A percentile compares a stretch with the other conserved stretches of the same genome.
Evolutionary conservation across 2,113 vertebrate species (phyloP).

Genomic region (Limanda limanda): DNA sequence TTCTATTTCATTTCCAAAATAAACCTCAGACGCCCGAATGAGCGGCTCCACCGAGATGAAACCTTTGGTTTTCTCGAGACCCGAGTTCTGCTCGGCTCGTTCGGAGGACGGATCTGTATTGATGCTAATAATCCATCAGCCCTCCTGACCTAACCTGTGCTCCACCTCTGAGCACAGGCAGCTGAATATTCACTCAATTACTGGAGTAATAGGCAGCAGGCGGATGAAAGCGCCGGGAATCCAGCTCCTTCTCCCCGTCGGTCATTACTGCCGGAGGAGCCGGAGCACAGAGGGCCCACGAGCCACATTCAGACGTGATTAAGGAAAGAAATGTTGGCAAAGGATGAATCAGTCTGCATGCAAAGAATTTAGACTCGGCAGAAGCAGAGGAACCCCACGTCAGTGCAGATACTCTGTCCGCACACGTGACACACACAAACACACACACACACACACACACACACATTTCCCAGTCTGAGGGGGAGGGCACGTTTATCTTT

Average conservation of each 20-base stretch:
- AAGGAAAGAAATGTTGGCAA: conserved; percentile 13
- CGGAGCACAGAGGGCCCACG: conserved; percentile 20
- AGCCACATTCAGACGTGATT: conserved; percentile 56
- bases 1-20: background rate
- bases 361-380: conserved; percentile 31
- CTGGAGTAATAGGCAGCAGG: conserved; percentile 47
- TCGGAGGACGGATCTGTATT: conserved; percentile 11
- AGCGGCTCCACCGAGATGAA: background rate
- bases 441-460: conserved; percentile 19
- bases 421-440: conserved; percentile 10
- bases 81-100: background rate
- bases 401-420: background rate
- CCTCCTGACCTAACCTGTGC: conserved; percentile 31
- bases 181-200: conserved; percentile 54
- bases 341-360: conserved; percentile 38
- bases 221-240: conserved; percentile 35
- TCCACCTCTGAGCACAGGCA: conserved; percentile 19
- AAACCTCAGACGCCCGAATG: background rate
- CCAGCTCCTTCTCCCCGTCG: conserved; percentile 4
- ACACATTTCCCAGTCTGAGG: conserved; percentile 17
- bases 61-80: background rate
- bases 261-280: conserved; percentile 32
- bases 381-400: background rate
- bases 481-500: conserved; percentile 28
- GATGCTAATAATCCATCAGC: conserved; percentile 35